These are phyloP conservation scores for Colistium nudipinnis DNA, from an alignment of 2,113 vertebrate species.

Conservation along the genomic window DNA sequence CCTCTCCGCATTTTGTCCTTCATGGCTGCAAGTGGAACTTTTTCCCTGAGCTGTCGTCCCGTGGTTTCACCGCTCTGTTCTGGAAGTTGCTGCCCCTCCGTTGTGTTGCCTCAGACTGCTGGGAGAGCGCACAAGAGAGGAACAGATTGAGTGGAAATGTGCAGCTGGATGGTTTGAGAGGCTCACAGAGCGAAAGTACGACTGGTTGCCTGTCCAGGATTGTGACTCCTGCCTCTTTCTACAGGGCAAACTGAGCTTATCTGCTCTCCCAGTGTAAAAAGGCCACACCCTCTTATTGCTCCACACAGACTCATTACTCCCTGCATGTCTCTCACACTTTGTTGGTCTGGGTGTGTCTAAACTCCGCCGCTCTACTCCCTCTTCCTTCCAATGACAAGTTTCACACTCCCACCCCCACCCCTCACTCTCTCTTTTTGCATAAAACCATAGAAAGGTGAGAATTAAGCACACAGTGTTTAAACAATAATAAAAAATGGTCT, in stretches of 20 bases:
- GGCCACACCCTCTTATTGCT: conserved; percentile 80
- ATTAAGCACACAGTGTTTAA: conserved; percentile 21
- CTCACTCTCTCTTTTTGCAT: conserved; percentile 1
- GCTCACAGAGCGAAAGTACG: conserved; percentile 38
- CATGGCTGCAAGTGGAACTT: conserved; percentile 67
- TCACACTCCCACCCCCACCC: conserved; percentile 19
- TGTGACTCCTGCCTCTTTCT: conserved; percentile 54
- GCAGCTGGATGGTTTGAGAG: conserved; percentile 18
- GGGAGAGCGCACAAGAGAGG: conserved; percentile 7
- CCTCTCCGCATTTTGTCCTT: conserved; percentile 80
- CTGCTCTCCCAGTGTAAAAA: conserved; percentile 51
- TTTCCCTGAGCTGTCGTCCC: conserved; percentile 16
- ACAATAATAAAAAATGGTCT: not conserved
- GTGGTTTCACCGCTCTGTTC: conserved; percentile 23
- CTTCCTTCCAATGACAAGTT: conserved; percentile 46
- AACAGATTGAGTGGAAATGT: conserved; percentile 9
- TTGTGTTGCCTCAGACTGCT: conserved; percentile 28
- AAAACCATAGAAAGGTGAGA: conserved; percentile 42
- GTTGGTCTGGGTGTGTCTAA: conserved; percentile 74
- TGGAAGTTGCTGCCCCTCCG: conserved; percentile 27
- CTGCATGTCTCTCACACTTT: conserved; percentile 62
- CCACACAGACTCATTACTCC: conserved; percentile 63
- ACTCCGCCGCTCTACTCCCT: conserved; percentile 46
- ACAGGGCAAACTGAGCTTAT: conserved; percentile 68
- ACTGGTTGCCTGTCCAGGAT: conserved; percentile 33